A percentile compares a stretch with the other conserved stretches of the same genome.
Evolutionary conservation across 1,140 invertebrate species (phyloP).

Genomic region (Rhopalosiphum padi): DNA sequence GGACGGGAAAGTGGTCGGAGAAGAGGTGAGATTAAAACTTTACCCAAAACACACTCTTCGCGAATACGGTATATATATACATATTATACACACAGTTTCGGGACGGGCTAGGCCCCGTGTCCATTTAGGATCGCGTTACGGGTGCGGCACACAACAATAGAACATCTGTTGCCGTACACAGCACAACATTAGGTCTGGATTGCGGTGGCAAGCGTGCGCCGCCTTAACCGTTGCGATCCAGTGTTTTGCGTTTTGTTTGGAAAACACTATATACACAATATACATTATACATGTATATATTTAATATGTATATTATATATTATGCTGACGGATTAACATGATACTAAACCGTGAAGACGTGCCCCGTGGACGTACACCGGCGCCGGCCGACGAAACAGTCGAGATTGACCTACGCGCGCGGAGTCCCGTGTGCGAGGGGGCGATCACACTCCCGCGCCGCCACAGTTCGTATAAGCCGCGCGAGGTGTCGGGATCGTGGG

Average conservation of each 20-base stretch:
- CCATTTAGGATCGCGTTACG: conserved; percentile 7
- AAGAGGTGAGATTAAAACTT: conserved; percentile 43
- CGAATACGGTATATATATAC: too few relatives aligned
- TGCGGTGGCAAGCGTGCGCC: not conserved
- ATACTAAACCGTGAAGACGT: not conserved
- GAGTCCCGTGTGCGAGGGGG: not conserved
- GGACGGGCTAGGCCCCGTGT: not conserved
- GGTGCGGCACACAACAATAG: not conserved
- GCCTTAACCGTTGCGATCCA: not conserved
- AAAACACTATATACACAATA: not conserved
- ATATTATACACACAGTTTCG: not conserved
- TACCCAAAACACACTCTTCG: conserved; percentile 7
- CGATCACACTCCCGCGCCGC: too few relatives aligned
- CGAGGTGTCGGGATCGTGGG: too few relatives aligned
- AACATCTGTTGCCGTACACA: conserved; percentile 51
- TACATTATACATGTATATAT: not conserved
- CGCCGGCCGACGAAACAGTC: not conserved
- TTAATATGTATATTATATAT: not conserved
- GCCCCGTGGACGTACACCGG: not conserved
- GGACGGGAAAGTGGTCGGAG: not conserved
- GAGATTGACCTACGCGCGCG: not conserved
- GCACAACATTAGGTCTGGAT: not conserved
- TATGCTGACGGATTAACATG: conserved; percentile 12
- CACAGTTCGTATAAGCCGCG: too few relatives aligned
- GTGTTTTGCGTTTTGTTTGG: conserved; percentile 7